These are phyloP conservation scores for Hemichromis elongatus DNA, from an alignment of 2,113 vertebrate species.

Conservation along the genomic window DNA sequence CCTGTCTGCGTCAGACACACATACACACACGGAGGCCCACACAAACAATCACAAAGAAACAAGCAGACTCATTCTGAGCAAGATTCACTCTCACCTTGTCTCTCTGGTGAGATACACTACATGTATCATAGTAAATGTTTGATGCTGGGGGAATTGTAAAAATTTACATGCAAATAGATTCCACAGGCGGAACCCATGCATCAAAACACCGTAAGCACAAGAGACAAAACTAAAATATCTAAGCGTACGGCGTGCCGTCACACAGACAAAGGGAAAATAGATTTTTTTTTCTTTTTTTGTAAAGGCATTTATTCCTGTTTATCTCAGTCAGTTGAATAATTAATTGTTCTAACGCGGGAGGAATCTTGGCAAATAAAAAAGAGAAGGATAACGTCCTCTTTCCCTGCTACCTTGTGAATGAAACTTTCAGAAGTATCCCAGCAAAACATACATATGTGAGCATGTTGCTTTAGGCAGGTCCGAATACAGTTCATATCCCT, in stretches of 20 bases:
- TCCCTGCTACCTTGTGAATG: not conserved
- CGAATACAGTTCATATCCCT: not conserved
- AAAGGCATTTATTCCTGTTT: not conserved
- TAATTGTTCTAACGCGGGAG: conserved; percentile 22
- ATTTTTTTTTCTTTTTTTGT: not conserved
- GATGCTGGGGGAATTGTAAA: conserved; percentile 57
- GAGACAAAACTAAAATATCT: conserved; percentile 48
- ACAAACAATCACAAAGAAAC: conserved; percentile 44
- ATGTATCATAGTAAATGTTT: conserved; percentile 57
- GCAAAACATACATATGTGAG: not conserved
- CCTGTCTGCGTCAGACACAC: not conserved
- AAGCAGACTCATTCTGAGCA: conserved; percentile 26
- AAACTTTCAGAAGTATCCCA: not conserved
- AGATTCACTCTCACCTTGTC: conserved; percentile 52
- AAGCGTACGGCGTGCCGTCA: not conserved
- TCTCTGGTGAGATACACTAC: conserved; percentile 44
- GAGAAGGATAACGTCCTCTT: not conserved
- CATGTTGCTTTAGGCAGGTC: not conserved
- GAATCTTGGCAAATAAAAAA: not conserved
- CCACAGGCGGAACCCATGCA: conserved; percentile 50
- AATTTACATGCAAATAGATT: conserved; percentile 71
- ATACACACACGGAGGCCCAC: not conserved
- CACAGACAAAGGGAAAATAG: not conserved
- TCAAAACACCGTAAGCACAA: conserved; percentile 54
- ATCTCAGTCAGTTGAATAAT: conserved; percentile 10